Percentiles rank a stretch among this genome's conserved stretches.
These are phyloP conservation scores for Gymnothorax reevesii DNA, from an alignment of 2,797 vertebrate genomes.

Conservation along the genomic window DNA sequence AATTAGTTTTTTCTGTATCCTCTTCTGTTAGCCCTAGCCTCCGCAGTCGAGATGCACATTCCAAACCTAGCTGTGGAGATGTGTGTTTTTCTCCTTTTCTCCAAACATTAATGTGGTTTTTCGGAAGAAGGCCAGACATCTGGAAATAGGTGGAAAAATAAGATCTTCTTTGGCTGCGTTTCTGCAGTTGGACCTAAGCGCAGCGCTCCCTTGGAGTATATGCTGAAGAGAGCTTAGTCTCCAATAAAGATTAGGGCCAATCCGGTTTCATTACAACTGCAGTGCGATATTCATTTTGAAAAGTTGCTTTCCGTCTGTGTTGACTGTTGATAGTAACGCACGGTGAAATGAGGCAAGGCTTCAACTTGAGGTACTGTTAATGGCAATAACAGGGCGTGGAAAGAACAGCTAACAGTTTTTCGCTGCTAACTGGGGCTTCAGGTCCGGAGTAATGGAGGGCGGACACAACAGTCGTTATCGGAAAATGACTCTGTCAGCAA, in stretches of 20 bases:
- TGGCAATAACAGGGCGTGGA: slow-evolving; percentile 54
- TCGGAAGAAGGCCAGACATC: slow-evolving; percentile 7
- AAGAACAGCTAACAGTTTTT: slow-evolving; percentile 29
- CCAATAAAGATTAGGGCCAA: slow-evolving; percentile 59
- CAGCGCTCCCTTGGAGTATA: neutral
- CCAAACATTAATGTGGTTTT: slow-evolving; percentile 5
- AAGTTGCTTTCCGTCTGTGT: slow-evolving; percentile 49
- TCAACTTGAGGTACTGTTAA: slow-evolving; percentile 54
- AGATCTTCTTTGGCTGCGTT: slow-evolving; percentile 12
- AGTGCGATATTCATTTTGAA: slow-evolving; percentile 46
- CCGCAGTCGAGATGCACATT: neutral
- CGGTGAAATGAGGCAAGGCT: slow-evolving; percentile 41
- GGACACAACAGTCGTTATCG: slow-evolving; percentile 46
- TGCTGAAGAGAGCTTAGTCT: neutral
- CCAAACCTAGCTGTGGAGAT: neutral
- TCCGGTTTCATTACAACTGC: slow-evolving; percentile 34
- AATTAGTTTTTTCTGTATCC: neutral
- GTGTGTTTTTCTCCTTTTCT: neutral
- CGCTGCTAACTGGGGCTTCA: slow-evolving; percentile 37
- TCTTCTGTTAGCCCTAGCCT: neutral
- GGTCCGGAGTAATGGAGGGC: slow-evolving; percentile 36
- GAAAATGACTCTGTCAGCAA: slow-evolving; percentile 41
- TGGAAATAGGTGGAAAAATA: slow-evolving; percentile 22
- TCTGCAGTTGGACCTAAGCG: slow-evolving; percentile 8
- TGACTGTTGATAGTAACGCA: slow-evolving; percentile 55